phyloP scores from a whole-genome alignment of 2,797 vertebrate species.

The Catostomus latipinnis region DNA sequence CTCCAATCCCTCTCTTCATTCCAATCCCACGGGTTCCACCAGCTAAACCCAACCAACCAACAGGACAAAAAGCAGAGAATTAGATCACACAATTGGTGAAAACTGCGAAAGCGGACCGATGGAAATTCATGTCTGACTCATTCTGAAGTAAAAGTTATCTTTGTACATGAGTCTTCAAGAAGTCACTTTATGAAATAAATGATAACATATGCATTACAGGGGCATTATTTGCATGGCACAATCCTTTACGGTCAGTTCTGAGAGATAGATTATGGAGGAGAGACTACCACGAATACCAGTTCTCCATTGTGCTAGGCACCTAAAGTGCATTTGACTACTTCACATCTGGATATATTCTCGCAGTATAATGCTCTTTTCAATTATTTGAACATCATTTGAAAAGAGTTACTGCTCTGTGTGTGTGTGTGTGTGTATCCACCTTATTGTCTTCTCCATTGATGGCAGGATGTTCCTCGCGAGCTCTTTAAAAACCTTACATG shows the following conservation, averaged over 20 bases:
- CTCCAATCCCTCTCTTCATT: neutral
- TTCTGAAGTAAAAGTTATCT: neutral
- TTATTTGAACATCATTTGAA: no score
- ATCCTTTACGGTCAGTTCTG: no score
- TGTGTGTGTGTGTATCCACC: no score
- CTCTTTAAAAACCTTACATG: constrained; percentile 10
- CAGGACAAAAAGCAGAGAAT: constrained; percentile 8
- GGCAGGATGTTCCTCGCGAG: constrained; percentile 5
- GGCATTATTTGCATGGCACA: neutral
- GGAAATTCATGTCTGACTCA: constrained; percentile 2
- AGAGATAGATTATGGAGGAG: no score
- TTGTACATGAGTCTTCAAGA: neutral
- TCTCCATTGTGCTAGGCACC: no score
- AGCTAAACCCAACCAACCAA: constrained; percentile 38
- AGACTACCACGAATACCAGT: no score
- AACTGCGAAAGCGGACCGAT: constrained; percentile 8
- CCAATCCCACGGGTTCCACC: constrained; percentile 40
- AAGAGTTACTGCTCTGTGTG: no score
- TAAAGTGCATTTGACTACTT: no score
- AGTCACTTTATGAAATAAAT: constrained; percentile 4
- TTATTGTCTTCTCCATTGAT: neutral
- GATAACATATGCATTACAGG: neutral
- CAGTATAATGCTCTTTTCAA: no score
- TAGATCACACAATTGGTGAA: constrained; percentile 1
- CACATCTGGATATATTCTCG: no score